Conservation (phyloP, 2,888 invertebrate species). For the Dasysyrphus albostriatus region DNA sequence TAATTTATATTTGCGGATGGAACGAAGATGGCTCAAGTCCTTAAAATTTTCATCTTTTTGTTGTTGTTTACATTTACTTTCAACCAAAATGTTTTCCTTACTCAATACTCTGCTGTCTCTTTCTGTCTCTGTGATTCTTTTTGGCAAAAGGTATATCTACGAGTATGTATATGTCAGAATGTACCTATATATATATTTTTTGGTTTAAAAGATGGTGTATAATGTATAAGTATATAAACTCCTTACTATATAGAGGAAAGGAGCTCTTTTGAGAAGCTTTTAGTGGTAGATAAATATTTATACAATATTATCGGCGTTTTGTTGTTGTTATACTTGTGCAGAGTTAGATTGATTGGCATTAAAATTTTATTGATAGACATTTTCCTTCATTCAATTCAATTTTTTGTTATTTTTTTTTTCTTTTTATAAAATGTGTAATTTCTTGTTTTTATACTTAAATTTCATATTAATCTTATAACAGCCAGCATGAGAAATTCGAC, state of each 20-base stretch:
- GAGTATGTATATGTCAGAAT: too few relatives aligned
- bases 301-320: slow-evolving; percentile 61
- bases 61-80: slow-evolving; percentile 72
- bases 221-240: too few relatives aligned
- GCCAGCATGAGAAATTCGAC: slow-evolving; percentile 51
- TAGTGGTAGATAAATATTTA: slow-evolving; percentile 74
- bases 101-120: neutral
- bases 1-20: slow-evolving; percentile 73
- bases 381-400: slow-evolving; percentile 16
- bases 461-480: slow-evolving; percentile 13
- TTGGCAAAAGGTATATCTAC: neutral
- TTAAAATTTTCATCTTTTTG: slow-evolving; percentile 37
- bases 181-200: slow-evolving; percentile 13
- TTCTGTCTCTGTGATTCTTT: neutral
- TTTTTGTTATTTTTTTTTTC: neutral
- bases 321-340: slow-evolving; percentile 29
- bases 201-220: slow-evolving; percentile 27
- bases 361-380: slow-evolving; percentile 62
- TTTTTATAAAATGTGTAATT: neutral
- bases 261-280: slow-evolving; percentile 59
- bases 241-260: neutral
- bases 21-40: slow-evolving; percentile 61
- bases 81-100: slow-evolving; percentile 20
- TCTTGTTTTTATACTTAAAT: slow-evolving; percentile 28
- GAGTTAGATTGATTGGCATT: slow-evolving; percentile 70